Conservation (phyloP, 2,797 vertebrate genomes). For the Acrossocheilus wenchowensis region DNA sequence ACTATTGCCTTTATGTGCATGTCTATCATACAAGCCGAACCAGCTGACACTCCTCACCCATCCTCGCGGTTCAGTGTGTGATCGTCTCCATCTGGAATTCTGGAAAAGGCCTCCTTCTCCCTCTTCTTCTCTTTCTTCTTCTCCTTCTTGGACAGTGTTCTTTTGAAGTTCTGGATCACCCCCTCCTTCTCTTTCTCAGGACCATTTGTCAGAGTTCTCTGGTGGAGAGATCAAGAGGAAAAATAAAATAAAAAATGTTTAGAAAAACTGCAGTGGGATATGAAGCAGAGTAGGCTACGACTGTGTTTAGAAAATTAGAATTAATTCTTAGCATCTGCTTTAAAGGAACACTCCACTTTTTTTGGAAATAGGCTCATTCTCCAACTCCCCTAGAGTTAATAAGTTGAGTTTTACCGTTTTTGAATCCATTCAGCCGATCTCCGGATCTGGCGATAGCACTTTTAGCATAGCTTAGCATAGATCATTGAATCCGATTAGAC, state of each 20-base stretch:
- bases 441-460: too few relatives aligned
- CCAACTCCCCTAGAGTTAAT: too few relatives aligned
- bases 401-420: too few relatives aligned
- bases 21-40: not conserved
- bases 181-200: constrained; percentile 97
- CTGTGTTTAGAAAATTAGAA: not conserved
- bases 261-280: not conserved
- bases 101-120: constrained; percentile 85
- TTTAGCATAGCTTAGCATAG: too few relatives aligned
- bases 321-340: not conserved
- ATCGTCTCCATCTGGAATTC: constrained; percentile 89
- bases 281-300: not conserved
- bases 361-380: too few relatives aligned
- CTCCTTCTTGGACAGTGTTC: constrained; percentile 97
- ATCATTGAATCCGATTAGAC: too few relatives aligned
- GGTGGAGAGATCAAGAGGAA: not conserved
- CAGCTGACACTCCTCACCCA: constrained; percentile 74
- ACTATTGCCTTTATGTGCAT: not conserved
- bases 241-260: not conserved
- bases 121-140: constrained; percentile 94
- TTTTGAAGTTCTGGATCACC: constrained; percentile 97
- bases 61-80: constrained; percentile 83
- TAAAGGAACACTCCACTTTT: too few relatives aligned
- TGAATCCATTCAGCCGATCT: too few relatives aligned
- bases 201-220: constrained; percentile 96